Evolutionary conservation across 35 echinoderm and acorn worm genomes (phyloP), one percentile per base, ranked within the genome.

Genomic region (Diadema setosum): DNA sequence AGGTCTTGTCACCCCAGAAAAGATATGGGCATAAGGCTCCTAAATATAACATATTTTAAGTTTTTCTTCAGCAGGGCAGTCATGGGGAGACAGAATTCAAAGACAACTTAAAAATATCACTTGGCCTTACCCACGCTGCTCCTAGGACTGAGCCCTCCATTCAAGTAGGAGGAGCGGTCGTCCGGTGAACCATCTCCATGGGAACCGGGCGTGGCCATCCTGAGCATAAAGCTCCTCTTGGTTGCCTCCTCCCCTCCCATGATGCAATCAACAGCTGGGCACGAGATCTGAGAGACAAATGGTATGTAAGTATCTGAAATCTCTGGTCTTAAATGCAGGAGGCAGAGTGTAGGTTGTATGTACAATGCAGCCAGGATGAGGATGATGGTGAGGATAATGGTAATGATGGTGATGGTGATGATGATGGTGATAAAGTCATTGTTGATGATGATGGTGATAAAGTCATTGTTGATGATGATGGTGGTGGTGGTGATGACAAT

Each of bases 211-310:
- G 87, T 55, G 35, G 39, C 45, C 3, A 78, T 39, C 74, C 73
- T 90, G 35, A 81, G 41, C 50, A 81, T 58, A 40, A 64, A 90
- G 39, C 75, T 61, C 12, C 87, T 46, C 34, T 30, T 63, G 7
- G 45, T 21, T 17, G 78, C 87, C 25, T 35, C 45, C 5, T 18
- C 39, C 21, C 20, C 41, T 18, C 83, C 90, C 40, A 92, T 80
- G 65, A 86, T n/a, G 4, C 67, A 59, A 39, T 92, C 90, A 2
- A 75, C 30, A 0, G 90, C 90, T 80, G 64, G 90, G 46, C 90
- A 92, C 9, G 39, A 12, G 2, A 92, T 86, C 90, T 92, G 30
- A 67, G 26, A 3, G 21, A 15, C 21, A 6, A 67, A 31, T 3
- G 37, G n/a, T 33, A 8, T 5, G 57, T 5, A 23, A 55, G 2